Evolutionary conservation across 2,113 vertebrate genomes (phyloP).

Genomic region (Salvelinus sp.): DNA sequence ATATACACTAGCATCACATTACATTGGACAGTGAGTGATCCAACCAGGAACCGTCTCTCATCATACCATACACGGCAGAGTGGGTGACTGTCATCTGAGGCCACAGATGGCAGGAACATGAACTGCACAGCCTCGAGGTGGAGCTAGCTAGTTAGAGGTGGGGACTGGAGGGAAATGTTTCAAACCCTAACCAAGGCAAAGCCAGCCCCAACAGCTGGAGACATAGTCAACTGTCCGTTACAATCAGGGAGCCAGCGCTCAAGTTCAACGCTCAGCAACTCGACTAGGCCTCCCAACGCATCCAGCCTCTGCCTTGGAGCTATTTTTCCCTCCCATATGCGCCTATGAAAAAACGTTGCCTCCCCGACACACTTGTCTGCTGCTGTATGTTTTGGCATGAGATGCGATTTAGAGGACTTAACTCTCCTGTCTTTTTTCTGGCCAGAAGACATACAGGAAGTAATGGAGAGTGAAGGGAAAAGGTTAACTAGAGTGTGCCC

Average conservation of each 20-base stretch:
- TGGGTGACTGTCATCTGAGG: too few species aligned
- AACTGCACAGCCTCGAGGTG: not conserved
- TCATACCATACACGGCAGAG: too few species aligned
- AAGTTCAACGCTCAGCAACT: conserved; percentile 3
- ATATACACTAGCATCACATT: too few species aligned
- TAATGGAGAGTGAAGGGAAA: too few species aligned
- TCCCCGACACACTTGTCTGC: not conserved
- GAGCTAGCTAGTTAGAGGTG: not conserved
- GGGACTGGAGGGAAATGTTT: not conserved
- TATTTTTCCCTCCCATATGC: not conserved
- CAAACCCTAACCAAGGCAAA: not conserved
- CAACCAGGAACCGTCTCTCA: too few species aligned
- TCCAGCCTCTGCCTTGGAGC: not conserved
- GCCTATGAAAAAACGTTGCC: not conserved
- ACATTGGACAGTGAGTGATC: too few species aligned
- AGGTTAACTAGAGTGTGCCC: not conserved
- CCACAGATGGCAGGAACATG: not conserved
- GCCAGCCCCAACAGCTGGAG: not conserved
- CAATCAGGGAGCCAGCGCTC: conserved; percentile 16
- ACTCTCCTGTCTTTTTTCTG: not conserved
- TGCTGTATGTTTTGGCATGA: not conserved
- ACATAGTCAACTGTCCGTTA: conserved; percentile 13
- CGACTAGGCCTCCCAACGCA: not conserved
- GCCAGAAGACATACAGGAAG: too few species aligned
- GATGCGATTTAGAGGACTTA: not conserved